A percentile compares a stretch with the other conserved stretches of the same genome.
These are phyloP conservation scores for Drosophila oshimai DNA, from an alignment of 1,140 invertebrate genomes.

Conservation along the genomic window DNA sequence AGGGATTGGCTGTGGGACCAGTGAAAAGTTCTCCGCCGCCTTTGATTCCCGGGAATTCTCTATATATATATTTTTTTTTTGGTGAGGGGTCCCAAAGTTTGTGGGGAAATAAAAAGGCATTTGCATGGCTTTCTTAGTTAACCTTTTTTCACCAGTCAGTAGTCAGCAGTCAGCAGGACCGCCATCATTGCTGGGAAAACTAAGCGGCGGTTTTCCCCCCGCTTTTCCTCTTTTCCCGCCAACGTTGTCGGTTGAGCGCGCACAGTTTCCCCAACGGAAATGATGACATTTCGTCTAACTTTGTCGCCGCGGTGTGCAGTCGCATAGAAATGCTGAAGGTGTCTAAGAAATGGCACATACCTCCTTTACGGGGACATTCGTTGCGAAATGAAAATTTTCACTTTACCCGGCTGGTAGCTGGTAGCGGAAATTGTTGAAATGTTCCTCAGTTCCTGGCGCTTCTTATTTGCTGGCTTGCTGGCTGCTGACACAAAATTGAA, in stretches of 20 bases:
- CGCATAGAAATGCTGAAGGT: slow-evolving; percentile 69
- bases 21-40: slow-evolving; percentile 15
- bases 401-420: slow-evolving; percentile 27
- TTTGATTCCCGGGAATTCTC: slow-evolving; percentile 35
- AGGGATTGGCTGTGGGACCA: slow-evolving; percentile 30
- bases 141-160: slow-evolving; percentile 52
- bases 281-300: slow-evolving; percentile 82
- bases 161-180: background rate
- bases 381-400: slow-evolving; percentile 71
- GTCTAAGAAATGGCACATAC: slow-evolving; percentile 65
- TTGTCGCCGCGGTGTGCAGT: slow-evolving; percentile 67
- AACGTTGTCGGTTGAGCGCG: slow-evolving; percentile 55
- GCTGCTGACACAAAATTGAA: slow-evolving; percentile 63
- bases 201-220: slow-evolving; percentile 27
- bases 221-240: background rate
- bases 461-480: background rate
- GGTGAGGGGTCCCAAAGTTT: slow-evolving; percentile 38
- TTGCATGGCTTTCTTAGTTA: slow-evolving; percentile 70
- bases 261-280: slow-evolving; percentile 72
- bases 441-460: slow-evolving; percentile 30
- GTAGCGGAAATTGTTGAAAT: slow-evolving; percentile 70
- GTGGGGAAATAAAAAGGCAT: slow-evolving; percentile 55
- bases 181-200: slow-evolving; percentile 41
- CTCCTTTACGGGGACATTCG: slow-evolving; percentile 31
- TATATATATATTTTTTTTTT: slow-evolving; percentile 18